A percentile compares a stretch with the other conserved stretches of the same genome.
Conservation (phyloP, 1,140 invertebrate species). For the Drosophila mauritiana region DNA sequence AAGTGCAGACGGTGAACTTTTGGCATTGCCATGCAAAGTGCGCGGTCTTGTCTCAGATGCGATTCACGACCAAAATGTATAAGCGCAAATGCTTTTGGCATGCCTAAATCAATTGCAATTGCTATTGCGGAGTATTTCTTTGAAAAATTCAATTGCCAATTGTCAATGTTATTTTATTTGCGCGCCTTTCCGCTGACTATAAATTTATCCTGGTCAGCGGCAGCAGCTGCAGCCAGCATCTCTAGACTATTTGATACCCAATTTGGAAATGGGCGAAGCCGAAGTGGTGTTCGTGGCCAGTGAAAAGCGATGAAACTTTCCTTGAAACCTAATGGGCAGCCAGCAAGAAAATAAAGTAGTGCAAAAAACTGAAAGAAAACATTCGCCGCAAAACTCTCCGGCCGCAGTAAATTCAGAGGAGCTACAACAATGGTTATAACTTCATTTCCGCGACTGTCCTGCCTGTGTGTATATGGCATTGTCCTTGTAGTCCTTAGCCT, state of each 20-base stretch:
- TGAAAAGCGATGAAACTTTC: not conserved
- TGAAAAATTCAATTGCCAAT: conserved; percentile 68
- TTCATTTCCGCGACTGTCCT: conserved; percentile 66
- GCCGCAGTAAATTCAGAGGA: conserved; percentile 55
- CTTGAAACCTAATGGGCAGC: conserved; percentile 19
- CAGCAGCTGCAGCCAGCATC: conserved; percentile 1
- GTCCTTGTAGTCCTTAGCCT: conserved; percentile 49
- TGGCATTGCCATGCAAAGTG: conserved; percentile 35
- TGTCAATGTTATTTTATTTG: conserved; percentile 76
- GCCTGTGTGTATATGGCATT: conserved; percentile 21
- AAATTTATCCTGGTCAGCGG: conserved; percentile 53
- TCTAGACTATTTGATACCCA: conserved; percentile 31
- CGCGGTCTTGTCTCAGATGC: conserved; percentile 9
- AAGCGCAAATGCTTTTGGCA: conserved; percentile 32
- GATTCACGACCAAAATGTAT: conserved; percentile 43
- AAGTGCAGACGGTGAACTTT: not conserved
- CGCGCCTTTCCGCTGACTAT: conserved; percentile 61
- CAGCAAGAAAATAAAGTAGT: conserved; percentile 9
- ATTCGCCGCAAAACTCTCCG: conserved; percentile 36
- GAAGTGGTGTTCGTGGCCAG: not conserved
- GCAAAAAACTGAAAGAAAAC: conserved; percentile 29
- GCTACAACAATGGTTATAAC: conserved; percentile 53
- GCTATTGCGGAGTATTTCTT: conserved; percentile 41
- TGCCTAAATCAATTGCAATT: conserved; percentile 62
- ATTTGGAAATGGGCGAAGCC: not conserved